These are phyloP conservation scores for Ceratotherium simum DNA, from an alignment of 2,113 vertebrate species.

Conservation along the genomic window DNA sequence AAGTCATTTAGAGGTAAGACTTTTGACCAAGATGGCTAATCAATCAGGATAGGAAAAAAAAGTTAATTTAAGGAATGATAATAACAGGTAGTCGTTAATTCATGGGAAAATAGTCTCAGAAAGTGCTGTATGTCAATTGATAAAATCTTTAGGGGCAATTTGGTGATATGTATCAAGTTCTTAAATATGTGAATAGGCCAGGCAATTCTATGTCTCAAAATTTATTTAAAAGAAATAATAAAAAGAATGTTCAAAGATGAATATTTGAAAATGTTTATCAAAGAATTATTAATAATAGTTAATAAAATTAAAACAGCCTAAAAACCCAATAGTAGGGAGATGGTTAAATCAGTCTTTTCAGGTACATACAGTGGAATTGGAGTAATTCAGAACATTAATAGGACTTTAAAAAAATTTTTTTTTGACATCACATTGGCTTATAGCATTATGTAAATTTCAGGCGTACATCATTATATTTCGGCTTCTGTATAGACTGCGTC, in stretches of 20 bases:
- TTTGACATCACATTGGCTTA: no score
- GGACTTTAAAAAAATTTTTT: background rate
- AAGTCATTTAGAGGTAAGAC: background rate
- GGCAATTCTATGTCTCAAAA: background rate
- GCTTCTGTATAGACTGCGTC: no score
- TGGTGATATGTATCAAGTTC: background rate
- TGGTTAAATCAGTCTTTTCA: background rate
- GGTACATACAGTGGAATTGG: background rate
- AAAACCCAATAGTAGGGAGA: background rate
- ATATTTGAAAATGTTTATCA: constrained; percentile 1
- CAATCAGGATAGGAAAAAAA: background rate
- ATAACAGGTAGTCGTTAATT: background rate
- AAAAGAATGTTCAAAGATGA: background rate
- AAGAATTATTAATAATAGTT: background rate
- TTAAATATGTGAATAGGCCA: background rate
- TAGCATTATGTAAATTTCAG: no score
- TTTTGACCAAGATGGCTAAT: background rate
- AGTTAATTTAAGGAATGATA: background rate
- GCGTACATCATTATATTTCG: no score
- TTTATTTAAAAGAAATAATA: background rate
- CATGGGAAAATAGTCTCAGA: background rate
- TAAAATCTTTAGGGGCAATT: background rate
- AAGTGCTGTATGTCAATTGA: background rate
- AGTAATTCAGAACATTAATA: background rate
- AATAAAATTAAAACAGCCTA: background rate